A percentile compares a stretch with the other conserved stretches of the same genome.
Evolutionary conservation across 1,140 invertebrate species (phyloP).

Genomic region (Drosophila ficusphila): DNA sequence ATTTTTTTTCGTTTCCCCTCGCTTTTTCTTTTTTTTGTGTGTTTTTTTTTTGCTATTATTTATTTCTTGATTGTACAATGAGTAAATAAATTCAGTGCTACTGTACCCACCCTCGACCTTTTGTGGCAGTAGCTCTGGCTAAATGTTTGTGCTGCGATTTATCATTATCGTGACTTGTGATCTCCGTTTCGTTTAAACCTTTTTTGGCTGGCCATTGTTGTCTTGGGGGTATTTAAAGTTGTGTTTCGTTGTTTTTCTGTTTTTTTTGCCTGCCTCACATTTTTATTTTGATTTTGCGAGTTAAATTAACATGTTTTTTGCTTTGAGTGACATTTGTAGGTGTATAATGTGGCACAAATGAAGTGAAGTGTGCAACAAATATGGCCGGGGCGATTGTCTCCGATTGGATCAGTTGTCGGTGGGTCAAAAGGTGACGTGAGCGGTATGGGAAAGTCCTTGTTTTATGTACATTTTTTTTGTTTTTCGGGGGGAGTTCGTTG

Average conservation of each 20-base stretch:
- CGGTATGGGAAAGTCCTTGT: constrained; percentile 29
- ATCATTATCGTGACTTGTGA: constrained; percentile 84
- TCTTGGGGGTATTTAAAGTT: constrained; percentile 45
- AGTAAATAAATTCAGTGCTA: constrained; percentile 80
- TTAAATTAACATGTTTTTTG: constrained; percentile 82
- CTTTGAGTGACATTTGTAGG: constrained; percentile 81
- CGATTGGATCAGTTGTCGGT: constrained; percentile 34
- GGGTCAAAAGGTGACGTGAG: constrained; percentile 38
- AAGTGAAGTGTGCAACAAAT: constrained; percentile 82
- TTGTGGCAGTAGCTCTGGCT: constrained; percentile 73
- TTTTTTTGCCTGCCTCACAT: constrained; percentile 19
- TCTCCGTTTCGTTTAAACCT: constrained; percentile 71
- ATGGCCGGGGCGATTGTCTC: constrained; percentile 57
- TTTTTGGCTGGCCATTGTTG: constrained; percentile 54
- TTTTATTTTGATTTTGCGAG: constrained; percentile 52
- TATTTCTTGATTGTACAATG: constrained; percentile 82
- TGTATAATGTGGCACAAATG: constrained; percentile 82
- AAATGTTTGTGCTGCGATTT: constrained; percentile 83
- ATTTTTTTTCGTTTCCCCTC: constrained; percentile 22
- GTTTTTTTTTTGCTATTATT: constrained; percentile 63
- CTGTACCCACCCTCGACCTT: constrained; percentile 83
- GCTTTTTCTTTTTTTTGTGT: constrained; percentile 25
- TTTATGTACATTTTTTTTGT: too few species aligned
- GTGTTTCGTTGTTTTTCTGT: constrained; percentile 21
- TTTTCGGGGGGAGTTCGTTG: not conserved